Base-by-base conservation (phyloP, 2,797 vertebrate genomes). In the Taeniopygia guttata region DNA sequence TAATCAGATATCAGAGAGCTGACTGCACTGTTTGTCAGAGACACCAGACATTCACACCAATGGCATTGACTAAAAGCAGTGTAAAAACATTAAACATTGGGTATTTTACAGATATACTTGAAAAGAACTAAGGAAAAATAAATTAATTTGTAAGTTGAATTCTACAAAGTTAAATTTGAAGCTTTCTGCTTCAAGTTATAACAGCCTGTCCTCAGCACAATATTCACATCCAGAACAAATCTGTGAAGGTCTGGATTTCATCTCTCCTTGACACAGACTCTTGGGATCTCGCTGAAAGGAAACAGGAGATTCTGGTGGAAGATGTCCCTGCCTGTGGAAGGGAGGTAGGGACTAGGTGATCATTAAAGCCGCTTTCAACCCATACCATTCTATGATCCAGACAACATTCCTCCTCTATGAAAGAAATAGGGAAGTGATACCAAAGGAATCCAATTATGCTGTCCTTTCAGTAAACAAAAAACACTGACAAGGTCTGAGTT, bases 271-370 rank as follows among this genome's bases (percentile, higher is more conserved):
- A 27, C 19, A n/a, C 11, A 55, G 12, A 15, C 26, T 38, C 30
- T 38, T 70, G 40, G 6, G 7, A 36, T 62, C 23, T 38, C 48
- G 19, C 8, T 38, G 45, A 30, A 78, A 67, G 16, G 48, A 70
- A 78, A 45, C 8, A 1, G 1, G 20, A 14, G 26, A 42, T n/a
- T 19, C 25, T 27, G 16, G 10, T 20, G 29, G 29, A 40, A 58
- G 26, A 5, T 7, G 2, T 64, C 9, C 21, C 25, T 19, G 21
- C 5, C 29, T 3, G 5, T 16, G n/a, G 20, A 32, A 30, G 29
- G 4, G 11, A 7, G 3, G 1, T 9, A 16, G 15, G 26, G 10
- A 14, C 9, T 30, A 14, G 25, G 11, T 40, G 15, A 34, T 26
- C 0, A 0, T 19, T 23, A 26, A 70, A 16, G 38, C 36, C 17